These are phyloP conservation scores for Acanthiza pusilla DNA, from an alignment of 2,797 vertebrate species.

Conservation along the genomic window DNA sequence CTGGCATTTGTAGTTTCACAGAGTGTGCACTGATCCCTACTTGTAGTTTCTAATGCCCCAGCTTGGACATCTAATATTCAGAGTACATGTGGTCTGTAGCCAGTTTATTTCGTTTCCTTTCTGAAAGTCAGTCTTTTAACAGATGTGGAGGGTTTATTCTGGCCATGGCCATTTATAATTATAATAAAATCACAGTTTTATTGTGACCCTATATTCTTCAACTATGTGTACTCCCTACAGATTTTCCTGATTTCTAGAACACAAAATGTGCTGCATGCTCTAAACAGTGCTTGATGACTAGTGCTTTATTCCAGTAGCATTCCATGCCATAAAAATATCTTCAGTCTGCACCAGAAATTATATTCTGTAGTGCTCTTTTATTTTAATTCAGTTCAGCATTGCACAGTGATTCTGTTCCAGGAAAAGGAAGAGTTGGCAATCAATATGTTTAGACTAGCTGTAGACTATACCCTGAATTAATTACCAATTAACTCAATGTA, in stretches of 20 bases:
- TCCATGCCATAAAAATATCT: not conserved
- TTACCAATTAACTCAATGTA: slow-evolving; percentile 41
- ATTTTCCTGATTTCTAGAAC: not conserved
- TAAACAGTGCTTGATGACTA: not conserved
- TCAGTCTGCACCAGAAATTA: not conserved
- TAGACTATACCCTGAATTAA: slow-evolving; percentile 39
- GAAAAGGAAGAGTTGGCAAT: slow-evolving; percentile 32
- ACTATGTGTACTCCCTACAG: not conserved
- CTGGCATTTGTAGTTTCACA: not conserved
- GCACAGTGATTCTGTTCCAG: slow-evolving; percentile 5
- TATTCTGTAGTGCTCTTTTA: not conserved
- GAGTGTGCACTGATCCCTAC: not conserved
- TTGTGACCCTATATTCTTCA: not conserved
- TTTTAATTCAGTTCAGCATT: not conserved
- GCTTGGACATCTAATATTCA: not conserved
- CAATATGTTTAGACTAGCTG: slow-evolving; percentile 51
- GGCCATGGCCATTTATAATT: not conserved
- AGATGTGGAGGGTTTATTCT: not conserved
- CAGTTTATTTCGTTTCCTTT: not conserved
- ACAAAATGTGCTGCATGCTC: not conserved
- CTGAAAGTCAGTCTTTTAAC: not conserved
- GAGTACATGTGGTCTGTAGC: not conserved
- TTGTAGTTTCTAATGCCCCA: not conserved
- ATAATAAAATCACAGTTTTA: not conserved
- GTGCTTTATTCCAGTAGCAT: not conserved